Base-by-base conservation (phyloP, 2,888 invertebrate genomes). In the Muscina levida region DNA sequence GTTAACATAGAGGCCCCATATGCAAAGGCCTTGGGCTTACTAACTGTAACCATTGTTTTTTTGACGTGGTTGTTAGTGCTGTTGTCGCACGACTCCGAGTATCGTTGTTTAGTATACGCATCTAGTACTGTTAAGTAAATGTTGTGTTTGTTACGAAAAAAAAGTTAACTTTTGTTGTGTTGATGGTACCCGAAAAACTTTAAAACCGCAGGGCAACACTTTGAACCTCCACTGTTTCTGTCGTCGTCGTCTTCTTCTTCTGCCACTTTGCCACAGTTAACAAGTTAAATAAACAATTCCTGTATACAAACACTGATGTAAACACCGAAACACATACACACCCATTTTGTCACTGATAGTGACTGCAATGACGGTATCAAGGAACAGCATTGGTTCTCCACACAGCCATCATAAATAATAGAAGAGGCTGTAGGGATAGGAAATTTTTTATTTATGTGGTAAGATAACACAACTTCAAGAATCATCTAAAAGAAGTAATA, bases 141-240 rank as follows among this genome's bases (percentile, higher is more conserved):
- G 13, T 8, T 78, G 65, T 65, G 66, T 48, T 57, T 56, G 10
- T 31, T 1, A 71, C 37, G 37, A 17, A 31, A 59, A 15, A 72
- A 46, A 48, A 66, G 48, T 57, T 65, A 75, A 76, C 17, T 51
- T 62, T 2, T 74, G 66, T 56, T 72, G 76, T 73, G 72, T 65
- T 57, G 48, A 15, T 70, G 62, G 46, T 51, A n/a, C 46, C 51
- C 17, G 56, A 75, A 76, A n/a, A 79, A 76, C 46, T 53, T 74
- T 68, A 0, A 74, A 77, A 77, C 81, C 77, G 77, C 81, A 77
- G 72, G 81, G 72, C 74, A 81, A 77, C 77, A 81, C 75, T 81
- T 81, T 67, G 11, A 22, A 42, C 22, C 11, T 42, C 22, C n/a
- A 39, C 42, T 62, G 42, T 5, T 15, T 39, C 51, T 31, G 17